A percentile compares a stretch with the other conserved stretches of the same genome.
These are phyloP conservation scores for Thripadectes ignobilis DNA, from an alignment of 2,797 vertebrate genomes.

Conservation along the genomic window DNA sequence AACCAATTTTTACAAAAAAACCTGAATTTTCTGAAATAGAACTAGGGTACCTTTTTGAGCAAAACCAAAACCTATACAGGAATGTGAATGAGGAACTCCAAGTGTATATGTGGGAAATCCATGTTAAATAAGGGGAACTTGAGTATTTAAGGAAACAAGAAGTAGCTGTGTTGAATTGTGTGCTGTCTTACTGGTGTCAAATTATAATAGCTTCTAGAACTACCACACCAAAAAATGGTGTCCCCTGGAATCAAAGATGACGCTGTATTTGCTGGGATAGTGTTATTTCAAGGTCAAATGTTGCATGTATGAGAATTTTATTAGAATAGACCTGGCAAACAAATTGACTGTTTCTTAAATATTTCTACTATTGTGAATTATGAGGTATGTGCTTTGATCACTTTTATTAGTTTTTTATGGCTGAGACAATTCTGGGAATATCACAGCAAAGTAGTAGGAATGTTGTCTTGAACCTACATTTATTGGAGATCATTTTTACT, in stretches of 20 bases:
- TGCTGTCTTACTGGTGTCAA: not conserved
- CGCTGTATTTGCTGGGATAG: not conserved
- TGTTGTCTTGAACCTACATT: not conserved
- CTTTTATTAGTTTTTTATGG: not conserved
- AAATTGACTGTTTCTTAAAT: not conserved
- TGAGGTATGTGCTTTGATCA: not conserved
- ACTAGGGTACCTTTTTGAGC: not conserved
- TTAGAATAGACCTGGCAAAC: not conserved
- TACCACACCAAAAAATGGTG: not conserved
- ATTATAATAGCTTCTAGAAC: not conserved
- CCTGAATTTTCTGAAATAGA: not conserved
- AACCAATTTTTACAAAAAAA: not conserved
- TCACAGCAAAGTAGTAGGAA: not conserved
- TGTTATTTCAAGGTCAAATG: not conserved
- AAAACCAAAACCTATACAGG: not conserved
- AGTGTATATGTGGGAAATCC: not conserved
- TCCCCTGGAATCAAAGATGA: not conserved
- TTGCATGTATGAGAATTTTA: not conserved
- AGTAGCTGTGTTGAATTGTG: not conserved
- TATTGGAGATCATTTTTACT: not conserved
- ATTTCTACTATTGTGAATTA: not conserved
- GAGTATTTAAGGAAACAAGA: not conserved
- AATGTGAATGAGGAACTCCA: not conserved
- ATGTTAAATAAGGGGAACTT: not conserved
- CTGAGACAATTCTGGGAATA: not conserved